A percentile compares a stretch with the other conserved stretches of the same genome.
These are phyloP conservation scores for Toxotes jaculatrix DNA, from an alignment of 2,113 vertebrate species.

Conservation along the genomic window DNA sequence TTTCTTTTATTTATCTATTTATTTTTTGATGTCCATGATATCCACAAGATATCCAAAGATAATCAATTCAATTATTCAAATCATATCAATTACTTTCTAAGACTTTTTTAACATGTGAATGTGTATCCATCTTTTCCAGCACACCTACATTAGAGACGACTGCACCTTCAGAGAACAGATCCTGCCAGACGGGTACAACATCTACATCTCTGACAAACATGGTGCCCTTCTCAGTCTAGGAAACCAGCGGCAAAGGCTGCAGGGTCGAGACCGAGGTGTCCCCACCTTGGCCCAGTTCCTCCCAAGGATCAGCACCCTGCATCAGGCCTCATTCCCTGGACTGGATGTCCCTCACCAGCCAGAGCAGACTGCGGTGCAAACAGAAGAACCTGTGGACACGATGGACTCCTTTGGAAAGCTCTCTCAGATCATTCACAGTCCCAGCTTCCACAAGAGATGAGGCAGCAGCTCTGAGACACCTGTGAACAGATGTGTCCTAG, in stretches of 20 bases:
- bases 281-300: constrained; percentile 90
- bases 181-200: constrained; percentile 88
- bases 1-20: neutral
- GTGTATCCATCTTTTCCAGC: constrained; percentile 72
- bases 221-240: constrained; percentile 87
- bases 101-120: neutral
- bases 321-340: constrained; percentile 52
- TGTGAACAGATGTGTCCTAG: neutral
- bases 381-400: constrained; percentile 77
- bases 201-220: constrained; percentile 88
- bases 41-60: neutral
- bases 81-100: no score
- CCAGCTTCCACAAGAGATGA: constrained; percentile 92
- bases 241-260: constrained; percentile 84
- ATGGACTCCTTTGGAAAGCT: constrained; percentile 90
- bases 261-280: constrained; percentile 81
- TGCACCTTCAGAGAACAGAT: constrained; percentile 93
- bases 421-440: constrained; percentile 88
- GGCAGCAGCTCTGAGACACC: neutral
- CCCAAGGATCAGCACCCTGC: constrained; percentile 86
- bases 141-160: constrained; percentile 86
- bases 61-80: neutral
- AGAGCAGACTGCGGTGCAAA: constrained; percentile 15
- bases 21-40: neutral
- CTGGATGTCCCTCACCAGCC: neutral